Evolutionary conservation across 1,140 invertebrate genomes (phyloP), one percentile per base, ranked within the genome.

Genomic region (Manduca sexta): DNA sequence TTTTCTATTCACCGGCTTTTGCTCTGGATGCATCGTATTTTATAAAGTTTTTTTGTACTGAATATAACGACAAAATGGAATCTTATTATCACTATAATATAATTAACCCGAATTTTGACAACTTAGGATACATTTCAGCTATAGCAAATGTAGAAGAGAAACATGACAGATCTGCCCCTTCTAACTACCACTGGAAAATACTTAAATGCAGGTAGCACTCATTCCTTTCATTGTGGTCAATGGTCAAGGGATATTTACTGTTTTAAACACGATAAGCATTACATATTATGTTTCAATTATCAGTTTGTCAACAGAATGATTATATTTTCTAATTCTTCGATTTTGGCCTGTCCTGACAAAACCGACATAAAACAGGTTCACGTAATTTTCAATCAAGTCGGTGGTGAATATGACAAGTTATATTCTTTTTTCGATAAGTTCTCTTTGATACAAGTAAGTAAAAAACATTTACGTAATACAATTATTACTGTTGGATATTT

Each of bases 101-200:
- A 17, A 41, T 18, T 33, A 74, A 68, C 46, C 69, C 66, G 3
- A 61, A 68, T 53, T 73, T 77, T 15, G 46, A 64, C 35, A 60
- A 60, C 26, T 51, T 82, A 11, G 74, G 81, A 1, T 80, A 84
- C 42, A 46, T 84, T 29, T 47, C 57, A 39, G 75, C 67, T 38
- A 62, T 56, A 13, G 81, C 81, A 21, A 74, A 79, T 68, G 43
- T 78, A 37, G 52, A 64, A 7, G 78, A 84, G 43, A 83, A 86
- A 49, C 81, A 77, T 46, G 82, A 85, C 51, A 70, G 67, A 49
- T 85, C 78, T 37, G 60, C 80, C 2, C 78, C 80, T 6, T 79
- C 83, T 10, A 55, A 80, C 58, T 85, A 71, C 52, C 84, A 87
- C 48, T 84, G 80, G 76, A 84, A 84, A 77, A 80, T 86, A 52